phyloP scores from a whole-genome alignment of 1,140 invertebrate species.

The Ostrea denselamellosa region DNA sequence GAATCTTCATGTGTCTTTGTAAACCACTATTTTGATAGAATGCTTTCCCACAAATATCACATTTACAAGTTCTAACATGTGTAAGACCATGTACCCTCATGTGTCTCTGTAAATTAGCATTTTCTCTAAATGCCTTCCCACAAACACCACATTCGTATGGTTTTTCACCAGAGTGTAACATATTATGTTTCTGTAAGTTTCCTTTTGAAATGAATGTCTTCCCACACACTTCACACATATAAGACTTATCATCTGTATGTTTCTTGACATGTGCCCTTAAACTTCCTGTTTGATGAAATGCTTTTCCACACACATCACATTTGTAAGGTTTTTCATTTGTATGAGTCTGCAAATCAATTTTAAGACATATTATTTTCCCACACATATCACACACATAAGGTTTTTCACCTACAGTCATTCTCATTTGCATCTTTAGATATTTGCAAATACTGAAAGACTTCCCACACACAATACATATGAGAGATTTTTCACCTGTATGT shows the following conservation, averaged over 20 bases:
- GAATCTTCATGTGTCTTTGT: constrained; percentile 28
- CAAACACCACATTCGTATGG: constrained; percentile 47
- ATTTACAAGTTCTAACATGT: constrained; percentile 33
- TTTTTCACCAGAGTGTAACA: constrained; percentile 34
- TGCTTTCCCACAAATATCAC: constrained; percentile 29
- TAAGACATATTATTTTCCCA: not conserved
- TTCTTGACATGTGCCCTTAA: constrained; percentile 5
- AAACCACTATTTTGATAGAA: constrained; percentile 39
- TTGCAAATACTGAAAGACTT: not conserved
- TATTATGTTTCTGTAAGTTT: not conserved
- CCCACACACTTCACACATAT: constrained; percentile 20
- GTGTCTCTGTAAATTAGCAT: constrained; percentile 36
- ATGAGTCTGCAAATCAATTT: constrained; percentile 34
- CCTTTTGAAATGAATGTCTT: not conserved
- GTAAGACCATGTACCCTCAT: constrained; percentile 29
- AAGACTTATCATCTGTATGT: constrained; percentile 39
- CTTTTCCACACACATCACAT: constrained; percentile 40
- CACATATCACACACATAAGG: constrained; percentile 50
- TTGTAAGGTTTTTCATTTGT: constrained; percentile 48
- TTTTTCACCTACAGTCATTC: constrained; percentile 52
- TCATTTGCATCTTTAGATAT: constrained; percentile 12
- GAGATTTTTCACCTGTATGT: constrained; percentile 55
- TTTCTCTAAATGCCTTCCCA: constrained; percentile 16
- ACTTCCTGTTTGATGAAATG: not conserved
- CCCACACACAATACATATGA: constrained; percentile 24